Evolutionary conservation across 1,140 invertebrate species (phyloP), one percentile per base, ranked within the genome.

Genomic region (Aphaenogaster floridana): DNA sequence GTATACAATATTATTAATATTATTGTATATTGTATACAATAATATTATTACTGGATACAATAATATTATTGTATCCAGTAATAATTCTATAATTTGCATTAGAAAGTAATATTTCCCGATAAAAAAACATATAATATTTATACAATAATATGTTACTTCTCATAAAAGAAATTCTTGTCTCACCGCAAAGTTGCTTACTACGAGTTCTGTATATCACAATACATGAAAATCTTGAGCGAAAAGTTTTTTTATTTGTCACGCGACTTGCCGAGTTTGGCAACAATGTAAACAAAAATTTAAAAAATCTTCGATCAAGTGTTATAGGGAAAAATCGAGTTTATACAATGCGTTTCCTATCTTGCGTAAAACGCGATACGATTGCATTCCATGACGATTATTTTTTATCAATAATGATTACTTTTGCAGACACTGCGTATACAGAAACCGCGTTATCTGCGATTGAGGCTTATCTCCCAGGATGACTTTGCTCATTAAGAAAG

Each of bases 371-470:
- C 64, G 64, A 68, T 64, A 83, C 36, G 28, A 83, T 86, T 48
- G 64, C 78, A 83, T 86, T 86, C 64, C 77, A 68, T 13, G 34
- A 13, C 1, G n/a, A 77, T 86, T 36, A 59, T 81, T 42, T 17
- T 79, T 45, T 1, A 78, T 66, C 83, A 52, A 77, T 66, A 68
- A 77, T 15, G 61, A 86, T 79, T 79, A 86, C 8, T 78, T 64
- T 85, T 78, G 36, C 63, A 79, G 74, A 79, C 54, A 5, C 3
- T 66, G 36, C 15, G 21, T 64, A 66, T 86, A 54, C 36, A 79
- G 42, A 64, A 78, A 21, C 9, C 17, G 5, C n/a, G 48, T 86
- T 86, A 79, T 86, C 59, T 52, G 6, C 6, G 13, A 68, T 59
- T 50, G 11, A 79, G 1, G 6, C 9, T 17, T 63, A 17, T 66